Evolutionary conservation across 2,113 vertebrate genomes (phyloP).

Genomic region (Ranitomeya imitator): DNA sequence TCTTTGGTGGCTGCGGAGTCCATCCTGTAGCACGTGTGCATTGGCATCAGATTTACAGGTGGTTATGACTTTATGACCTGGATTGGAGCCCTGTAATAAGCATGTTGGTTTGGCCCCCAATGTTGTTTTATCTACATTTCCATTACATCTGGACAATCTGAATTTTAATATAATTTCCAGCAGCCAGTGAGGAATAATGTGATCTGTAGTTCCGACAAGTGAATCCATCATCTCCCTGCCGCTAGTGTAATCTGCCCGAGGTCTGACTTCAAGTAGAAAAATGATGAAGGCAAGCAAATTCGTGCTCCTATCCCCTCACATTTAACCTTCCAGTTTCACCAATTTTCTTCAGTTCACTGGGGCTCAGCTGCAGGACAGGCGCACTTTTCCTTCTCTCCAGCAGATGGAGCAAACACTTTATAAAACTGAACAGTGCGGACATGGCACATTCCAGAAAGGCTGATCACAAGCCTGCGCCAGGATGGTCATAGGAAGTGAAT

Average conservation of each 20-base stretch:
- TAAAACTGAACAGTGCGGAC: neutral
- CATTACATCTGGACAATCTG: neutral
- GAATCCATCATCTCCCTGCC: slow-evolving; percentile 26
- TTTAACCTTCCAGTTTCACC: slow-evolving; percentile 29
- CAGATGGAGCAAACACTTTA: slow-evolving; percentile 14
- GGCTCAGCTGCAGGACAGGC: neutral
- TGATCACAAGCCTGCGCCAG: neutral
- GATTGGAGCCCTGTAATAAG: no score
- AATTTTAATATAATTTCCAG: neutral
- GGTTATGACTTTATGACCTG: no score
- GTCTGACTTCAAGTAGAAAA: slow-evolving; percentile 37
- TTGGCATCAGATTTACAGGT: no score
- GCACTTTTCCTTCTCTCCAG: neutral
- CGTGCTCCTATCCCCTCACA: slow-evolving; percentile 33
- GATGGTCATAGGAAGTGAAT: neutral
- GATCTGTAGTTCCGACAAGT: neutral
- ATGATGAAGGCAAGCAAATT: slow-evolving; percentile 21
- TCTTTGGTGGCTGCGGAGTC: no score
- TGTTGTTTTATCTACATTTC: neutral
- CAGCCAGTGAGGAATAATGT: neutral
- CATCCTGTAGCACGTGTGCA: no score
- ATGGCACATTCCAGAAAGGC: neutral
- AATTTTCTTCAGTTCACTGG: slow-evolving; percentile 28
- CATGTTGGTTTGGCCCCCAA: no score
- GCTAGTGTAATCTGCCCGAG: slow-evolving; percentile 39